Evolutionary conservation across 2,888 invertebrate genomes (phyloP).

Genomic region (Drosophila koepferae): DNA sequence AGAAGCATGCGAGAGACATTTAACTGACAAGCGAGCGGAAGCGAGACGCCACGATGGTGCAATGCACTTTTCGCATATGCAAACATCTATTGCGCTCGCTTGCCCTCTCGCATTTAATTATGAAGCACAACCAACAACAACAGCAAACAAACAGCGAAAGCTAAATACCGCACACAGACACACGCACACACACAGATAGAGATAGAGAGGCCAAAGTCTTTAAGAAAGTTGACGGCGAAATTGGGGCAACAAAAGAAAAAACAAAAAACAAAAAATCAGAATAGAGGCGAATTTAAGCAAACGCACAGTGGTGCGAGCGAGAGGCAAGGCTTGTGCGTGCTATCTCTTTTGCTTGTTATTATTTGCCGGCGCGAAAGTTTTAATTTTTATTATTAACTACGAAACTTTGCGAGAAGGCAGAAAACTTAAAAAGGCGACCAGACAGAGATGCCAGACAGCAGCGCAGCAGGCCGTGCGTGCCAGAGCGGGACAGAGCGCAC

Average conservation of each 20-base stretch:
- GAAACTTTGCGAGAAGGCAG: constrained; percentile 73
- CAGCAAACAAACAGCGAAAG: constrained; percentile 18
- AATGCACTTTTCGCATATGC: constrained; percentile 59
- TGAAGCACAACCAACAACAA: constrained; percentile 10
- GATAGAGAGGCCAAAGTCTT: constrained; percentile 33
- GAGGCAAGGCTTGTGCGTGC: constrained; percentile 8
- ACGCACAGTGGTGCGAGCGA: not conserved
- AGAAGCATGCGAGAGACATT: constrained; percentile 61
- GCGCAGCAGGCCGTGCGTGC: constrained; percentile 11
- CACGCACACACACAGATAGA: not conserved
- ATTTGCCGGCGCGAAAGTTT: constrained; percentile 82
- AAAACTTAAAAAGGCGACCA: constrained; percentile 73
- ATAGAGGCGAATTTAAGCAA: constrained; percentile 5
- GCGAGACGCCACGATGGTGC: constrained; percentile 9
- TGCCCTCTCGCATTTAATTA: constrained; percentile 55
- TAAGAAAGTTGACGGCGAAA: constrained; percentile 53
- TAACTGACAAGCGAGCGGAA: constrained; percentile 39
- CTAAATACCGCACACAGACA: constrained; percentile 13
- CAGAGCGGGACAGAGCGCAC: constrained; percentile 18
- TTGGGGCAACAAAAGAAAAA: constrained; percentile 46
- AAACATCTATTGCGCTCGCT: constrained; percentile 24
- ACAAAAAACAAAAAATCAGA: not conserved
- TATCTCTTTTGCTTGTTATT: constrained; percentile 75
- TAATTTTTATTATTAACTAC: constrained; percentile 82
- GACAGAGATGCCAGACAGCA: constrained; percentile 47